A percentile compares a stretch with the other conserved stretches of the same genome.
Conservation (phyloP, 2,888 invertebrate species). For the Salticus scenicus region DNA sequence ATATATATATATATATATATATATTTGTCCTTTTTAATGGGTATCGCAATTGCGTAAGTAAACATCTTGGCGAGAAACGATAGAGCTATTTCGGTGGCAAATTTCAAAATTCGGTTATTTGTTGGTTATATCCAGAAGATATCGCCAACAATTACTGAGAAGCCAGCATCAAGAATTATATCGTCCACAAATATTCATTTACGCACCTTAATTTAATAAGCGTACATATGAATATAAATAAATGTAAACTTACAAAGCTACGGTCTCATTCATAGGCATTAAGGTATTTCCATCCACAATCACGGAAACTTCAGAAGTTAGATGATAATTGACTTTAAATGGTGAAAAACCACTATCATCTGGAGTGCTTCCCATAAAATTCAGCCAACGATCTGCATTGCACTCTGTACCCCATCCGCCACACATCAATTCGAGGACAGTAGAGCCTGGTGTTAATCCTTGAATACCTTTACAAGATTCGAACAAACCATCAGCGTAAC, state of each 20-base stretch:
- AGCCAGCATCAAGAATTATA: too few relatives aligned
- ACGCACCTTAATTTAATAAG: too few relatives aligned
- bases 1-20: too few relatives aligned
- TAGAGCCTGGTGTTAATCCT: slow-evolving; percentile 67
- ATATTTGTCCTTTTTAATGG: too few relatives aligned
- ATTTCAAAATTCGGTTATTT: too few relatives aligned
- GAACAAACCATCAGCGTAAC: slow-evolving; percentile 63
- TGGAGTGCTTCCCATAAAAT: slow-evolving; percentile 69
- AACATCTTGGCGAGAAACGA: too few relatives aligned
- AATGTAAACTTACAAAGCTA: slow-evolving; percentile 54
- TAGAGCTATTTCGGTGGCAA: too few relatives aligned
- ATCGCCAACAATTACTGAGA: too few relatives aligned
- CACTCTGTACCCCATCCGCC: slow-evolving; percentile 67
- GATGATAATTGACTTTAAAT: slow-evolving; percentile 64
- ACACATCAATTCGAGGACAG: slow-evolving; percentile 70
- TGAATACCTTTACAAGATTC: slow-evolving; percentile 69
- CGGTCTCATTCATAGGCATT: slow-evolving; percentile 59
- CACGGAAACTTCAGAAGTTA: slow-evolving; percentile 10
- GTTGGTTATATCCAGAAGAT: too few relatives aligned
- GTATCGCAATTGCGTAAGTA: too few relatives aligned
- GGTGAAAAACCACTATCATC: slow-evolving; percentile 69
- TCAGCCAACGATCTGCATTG: slow-evolving; percentile 60
- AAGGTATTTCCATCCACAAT: slow-evolving; percentile 39
- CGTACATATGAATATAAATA: too few relatives aligned
- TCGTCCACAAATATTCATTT: too few relatives aligned